Evolutionary conservation across 64 coral and sea anemone genomes (phyloP).

Genomic region (Pocillopora damicornis): DNA sequence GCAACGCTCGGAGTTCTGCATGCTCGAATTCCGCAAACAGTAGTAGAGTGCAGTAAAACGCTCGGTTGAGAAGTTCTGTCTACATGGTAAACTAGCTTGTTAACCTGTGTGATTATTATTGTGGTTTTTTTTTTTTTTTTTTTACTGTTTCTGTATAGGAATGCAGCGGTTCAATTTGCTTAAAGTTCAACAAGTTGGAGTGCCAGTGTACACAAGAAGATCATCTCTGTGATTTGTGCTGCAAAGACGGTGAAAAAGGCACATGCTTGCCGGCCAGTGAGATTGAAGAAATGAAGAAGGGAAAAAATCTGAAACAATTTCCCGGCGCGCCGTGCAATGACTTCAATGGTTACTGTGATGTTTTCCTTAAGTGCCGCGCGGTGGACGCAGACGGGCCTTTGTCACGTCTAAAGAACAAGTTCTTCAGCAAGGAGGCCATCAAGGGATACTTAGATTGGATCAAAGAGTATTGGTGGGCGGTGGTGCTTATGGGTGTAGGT

Average conservation of each 20-base stretch:
- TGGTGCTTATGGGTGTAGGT: conserved; percentile 82
- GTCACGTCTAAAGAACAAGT: conserved; percentile 76
- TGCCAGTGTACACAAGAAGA: conserved; percentile 52
- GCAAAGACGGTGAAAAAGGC: background rate
- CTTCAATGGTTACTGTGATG: conserved; percentile 97
- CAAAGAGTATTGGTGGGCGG: conserved; percentile 92
- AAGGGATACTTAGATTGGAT: conserved; percentile 81
- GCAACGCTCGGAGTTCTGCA: too few relatives aligned
- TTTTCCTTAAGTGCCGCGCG: conserved; percentile 89
- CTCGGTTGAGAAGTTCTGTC: too few relatives aligned
- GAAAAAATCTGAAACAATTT: conserved; percentile 8
- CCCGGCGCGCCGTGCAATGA: conserved; percentile 86
- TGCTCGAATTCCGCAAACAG: too few relatives aligned
- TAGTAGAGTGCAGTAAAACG: too few relatives aligned
- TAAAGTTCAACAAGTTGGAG: conserved; percentile 21
- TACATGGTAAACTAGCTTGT: too few relatives aligned
- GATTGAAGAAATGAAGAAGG: background rate
- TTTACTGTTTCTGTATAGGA: conserved; percentile 4
- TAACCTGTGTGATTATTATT: background rate
- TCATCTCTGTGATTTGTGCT: conserved; percentile 57
- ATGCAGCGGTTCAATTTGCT: conserved; percentile 56
- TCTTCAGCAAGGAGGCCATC: conserved; percentile 90
- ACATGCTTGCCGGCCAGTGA: conserved; percentile 27
- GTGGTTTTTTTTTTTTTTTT: background rate
- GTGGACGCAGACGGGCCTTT: conserved; percentile 96